phyloP scores from a whole-genome alignment of 2,113 vertebrate genomes.

The Oophaga pumilio region DNA sequence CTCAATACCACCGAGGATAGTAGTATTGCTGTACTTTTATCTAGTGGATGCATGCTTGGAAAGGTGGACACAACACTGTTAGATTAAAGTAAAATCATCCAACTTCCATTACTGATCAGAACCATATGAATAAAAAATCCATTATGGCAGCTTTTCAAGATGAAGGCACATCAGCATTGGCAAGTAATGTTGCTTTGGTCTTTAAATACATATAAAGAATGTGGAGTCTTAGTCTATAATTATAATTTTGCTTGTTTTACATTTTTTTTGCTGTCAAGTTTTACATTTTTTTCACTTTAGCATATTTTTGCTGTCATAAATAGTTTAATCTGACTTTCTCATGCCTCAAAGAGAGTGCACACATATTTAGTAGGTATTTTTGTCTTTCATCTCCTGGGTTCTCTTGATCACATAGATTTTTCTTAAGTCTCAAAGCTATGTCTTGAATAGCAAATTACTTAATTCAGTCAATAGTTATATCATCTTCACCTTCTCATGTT shows the following conservation, averaged over 20 bases:
- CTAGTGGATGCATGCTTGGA: no score
- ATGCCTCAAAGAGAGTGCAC: background rate
- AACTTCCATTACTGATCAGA: background rate
- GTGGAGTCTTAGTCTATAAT: background rate
- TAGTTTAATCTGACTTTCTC: slow-evolving; percentile 21
- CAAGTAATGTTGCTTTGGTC: background rate
- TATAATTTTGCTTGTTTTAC: background rate
- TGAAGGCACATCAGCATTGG: background rate
- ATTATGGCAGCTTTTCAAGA: background rate
- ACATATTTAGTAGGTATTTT: slow-evolving; percentile 34
- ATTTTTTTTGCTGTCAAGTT: background rate
- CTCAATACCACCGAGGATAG: no score
- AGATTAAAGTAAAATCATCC: background rate
- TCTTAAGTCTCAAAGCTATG: slow-evolving; percentile 24
- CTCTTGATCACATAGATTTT: slow-evolving; percentile 51
- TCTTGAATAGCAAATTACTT: slow-evolving; percentile 38
- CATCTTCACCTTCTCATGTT: slow-evolving; percentile 6
- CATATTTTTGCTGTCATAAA: background rate
- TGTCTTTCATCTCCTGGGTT: slow-evolving; percentile 42
- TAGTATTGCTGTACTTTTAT: no score
- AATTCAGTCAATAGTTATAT: slow-evolving; percentile 27
- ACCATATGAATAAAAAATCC: no score
- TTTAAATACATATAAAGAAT: background rate
- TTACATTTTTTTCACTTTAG: background rate
- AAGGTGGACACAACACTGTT: no score